Evolutionary conservation across 2,113 vertebrate species (phyloP).

Genomic region (Siniperca knerii): DNA sequence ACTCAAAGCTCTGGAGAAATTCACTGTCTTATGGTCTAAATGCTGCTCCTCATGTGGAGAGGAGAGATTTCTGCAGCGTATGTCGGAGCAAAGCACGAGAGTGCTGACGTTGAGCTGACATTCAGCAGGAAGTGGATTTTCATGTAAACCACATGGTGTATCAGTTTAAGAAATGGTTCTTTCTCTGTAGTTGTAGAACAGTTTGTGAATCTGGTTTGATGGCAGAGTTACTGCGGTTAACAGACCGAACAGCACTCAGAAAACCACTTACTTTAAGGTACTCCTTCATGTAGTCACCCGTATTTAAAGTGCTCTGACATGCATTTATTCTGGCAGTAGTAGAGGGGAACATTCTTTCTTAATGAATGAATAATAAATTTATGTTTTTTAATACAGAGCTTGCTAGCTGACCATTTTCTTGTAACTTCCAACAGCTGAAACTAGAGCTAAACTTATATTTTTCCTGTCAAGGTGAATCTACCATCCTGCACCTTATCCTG

Average conservation of each 20-base stretch:
- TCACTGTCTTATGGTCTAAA: background rate
- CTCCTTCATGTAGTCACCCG: background rate
- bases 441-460: background rate
- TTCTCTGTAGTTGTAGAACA: background rate
- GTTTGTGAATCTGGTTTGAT: slow-evolving; percentile 6
- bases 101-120: background rate
- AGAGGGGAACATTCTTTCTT: background rate
- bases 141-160: slow-evolving; percentile 31
- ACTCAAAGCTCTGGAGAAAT: slow-evolving; percentile 17
- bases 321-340: background rate
- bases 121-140: slow-evolving; percentile 53
- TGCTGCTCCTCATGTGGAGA: background rate
- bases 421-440: background rate
- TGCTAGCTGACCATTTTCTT: background rate
- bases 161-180: background rate
- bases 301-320: background rate
- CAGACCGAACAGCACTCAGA: slow-evolving; percentile 16
- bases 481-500: background rate
- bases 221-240: background rate
- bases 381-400: slow-evolving; percentile 7
- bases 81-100: background rate
- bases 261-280: background rate
- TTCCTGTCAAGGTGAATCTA: background rate
- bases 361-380: slow-evolving; percentile 38
- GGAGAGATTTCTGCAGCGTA: background rate